Percentiles rank a stretch among this genome's conserved stretches.
Conservation (phyloP, 2,888 invertebrate genomes). For the Spodoptera littoralis region DNA sequence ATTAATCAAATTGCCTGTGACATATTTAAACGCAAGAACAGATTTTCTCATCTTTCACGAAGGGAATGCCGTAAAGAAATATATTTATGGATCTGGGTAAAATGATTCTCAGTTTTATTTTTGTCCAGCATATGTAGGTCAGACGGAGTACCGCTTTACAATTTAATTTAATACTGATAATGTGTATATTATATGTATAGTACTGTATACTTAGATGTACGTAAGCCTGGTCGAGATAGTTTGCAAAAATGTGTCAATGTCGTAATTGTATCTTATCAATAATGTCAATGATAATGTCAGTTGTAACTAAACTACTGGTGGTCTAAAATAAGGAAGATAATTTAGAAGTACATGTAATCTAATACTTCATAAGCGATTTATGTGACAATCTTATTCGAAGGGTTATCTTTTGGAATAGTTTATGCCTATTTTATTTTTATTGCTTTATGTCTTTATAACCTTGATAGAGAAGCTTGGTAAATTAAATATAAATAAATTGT, state of each 20-base stretch:
- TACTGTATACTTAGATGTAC: conserved; percentile 21
- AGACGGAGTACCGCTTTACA: conserved; percentile 33
- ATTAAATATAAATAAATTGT: neutral
- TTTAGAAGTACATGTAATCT: conserved; percentile 12
- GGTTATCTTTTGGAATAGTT: neutral
- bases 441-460: neutral
- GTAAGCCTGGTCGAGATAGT: conserved; percentile 36
- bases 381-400: neutral
- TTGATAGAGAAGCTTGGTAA: conserved; percentile 3
- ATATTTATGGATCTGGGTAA: conserved; percentile 49
- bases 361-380: neutral
- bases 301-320: conserved; percentile 31
- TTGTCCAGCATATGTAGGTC: conserved; percentile 51
- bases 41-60: conserved; percentile 28
- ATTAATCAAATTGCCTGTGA: no score
- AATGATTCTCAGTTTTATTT: conserved; percentile 53
- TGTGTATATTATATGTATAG: conserved; percentile 15
- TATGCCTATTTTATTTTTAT: conserved; percentile 1
- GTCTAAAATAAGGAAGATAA: conserved; percentile 38
- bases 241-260: conserved; percentile 71
- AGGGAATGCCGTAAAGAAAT: conserved; percentile 47
- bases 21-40: conserved; percentile 10
- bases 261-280: conserved; percentile 67
- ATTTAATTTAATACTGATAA: conserved; percentile 52
- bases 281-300: conserved; percentile 64